Evolutionary conservation across 1,140 invertebrate species (phyloP), one percentile per base, ranked within the genome.

Genomic region (Macrotrachela quadricornifera): DNA sequence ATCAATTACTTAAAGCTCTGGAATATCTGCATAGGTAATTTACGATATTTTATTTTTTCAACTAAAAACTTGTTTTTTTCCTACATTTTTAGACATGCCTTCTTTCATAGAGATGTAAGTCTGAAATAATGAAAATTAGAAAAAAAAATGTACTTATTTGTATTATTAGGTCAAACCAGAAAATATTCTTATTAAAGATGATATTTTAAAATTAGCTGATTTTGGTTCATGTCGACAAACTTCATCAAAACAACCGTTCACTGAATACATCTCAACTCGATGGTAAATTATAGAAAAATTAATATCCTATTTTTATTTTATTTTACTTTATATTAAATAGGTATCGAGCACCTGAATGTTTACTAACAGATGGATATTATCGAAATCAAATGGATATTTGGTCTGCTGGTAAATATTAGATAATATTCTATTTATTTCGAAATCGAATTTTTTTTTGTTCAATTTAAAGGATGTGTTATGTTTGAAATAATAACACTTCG

Each of bases 311-410:
- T 14, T 42, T 42, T 4, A 42, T 4, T 42, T 14, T 42, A 4
- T 42, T 15, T 15, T 10, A 6, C 2, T 4, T 4, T 4, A 30
- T 30, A 30, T 30, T 4, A 2, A 30, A 8, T 41, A 68, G 78
- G 77, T 80, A 80, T 59, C 63, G 79, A 49, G 75, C 78, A 2
- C 78, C 79, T 10, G 78, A 80, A 64, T 80, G 78, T 64, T 67
- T 80, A 0, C 61, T 80, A 6, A 79, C 78, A 1, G 70, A 72
- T 57, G 78, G 78, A 0, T 75, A 73, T 62, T 80, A 80, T 62
- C 74, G 72, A 3, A 73, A 74, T 30, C 79, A 79, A 66, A 79
- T 80, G 77, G 78, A 80, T 60, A 69, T 80, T 40, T 80, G 79
- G 79, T 77, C 78, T 39, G 68, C 73, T 6, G 79, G 79, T 8